A percentile compares a stretch with the other conserved stretches of the same genome.
Evolutionary conservation across 2,888 invertebrate genomes (phyloP).

Genomic region (Cistogaster globosa): DNA sequence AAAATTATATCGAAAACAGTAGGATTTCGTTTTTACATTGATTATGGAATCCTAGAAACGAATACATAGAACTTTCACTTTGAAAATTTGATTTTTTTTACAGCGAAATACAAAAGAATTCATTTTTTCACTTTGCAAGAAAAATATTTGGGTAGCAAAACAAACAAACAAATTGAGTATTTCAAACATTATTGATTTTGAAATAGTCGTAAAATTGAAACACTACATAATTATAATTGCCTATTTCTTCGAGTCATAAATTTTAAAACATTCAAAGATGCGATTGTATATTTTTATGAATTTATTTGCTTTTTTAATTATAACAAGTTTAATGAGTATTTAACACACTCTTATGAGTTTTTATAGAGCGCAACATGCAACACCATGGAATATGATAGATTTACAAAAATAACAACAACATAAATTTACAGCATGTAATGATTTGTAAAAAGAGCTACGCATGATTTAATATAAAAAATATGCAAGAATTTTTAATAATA

Average conservation of each 20-base stretch:
- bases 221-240: constrained; percentile 21
- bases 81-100: too few relatives aligned
- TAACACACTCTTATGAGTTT: constrained; percentile 72
- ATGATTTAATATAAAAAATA: constrained; percentile 55
- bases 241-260: constrained; percentile 32
- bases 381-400: constrained; percentile 59
- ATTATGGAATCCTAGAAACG: too few relatives aligned
- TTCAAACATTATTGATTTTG: background rate
- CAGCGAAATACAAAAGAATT: background rate
- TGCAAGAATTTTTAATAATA: constrained; percentile 34
- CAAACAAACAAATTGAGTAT: too few relatives aligned
- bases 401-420: constrained; percentile 34
- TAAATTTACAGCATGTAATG: constrained; percentile 59
- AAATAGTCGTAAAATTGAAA: constrained; percentile 44
- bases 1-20: too few relatives aligned
- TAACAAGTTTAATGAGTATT: constrained; percentile 73
- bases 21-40: too few relatives aligned
- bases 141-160: too few relatives aligned
- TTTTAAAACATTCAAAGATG: constrained; percentile 51
- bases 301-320: constrained; percentile 55
- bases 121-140: background rate
- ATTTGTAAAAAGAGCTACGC: constrained; percentile 65
- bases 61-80: too few relatives aligned
- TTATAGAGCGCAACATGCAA: constrained; percentile 70
- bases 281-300: background rate